phyloP scores from a whole-genome alignment of 2,797 vertebrate genomes.

The Oreochromis mossambicus region DNA sequence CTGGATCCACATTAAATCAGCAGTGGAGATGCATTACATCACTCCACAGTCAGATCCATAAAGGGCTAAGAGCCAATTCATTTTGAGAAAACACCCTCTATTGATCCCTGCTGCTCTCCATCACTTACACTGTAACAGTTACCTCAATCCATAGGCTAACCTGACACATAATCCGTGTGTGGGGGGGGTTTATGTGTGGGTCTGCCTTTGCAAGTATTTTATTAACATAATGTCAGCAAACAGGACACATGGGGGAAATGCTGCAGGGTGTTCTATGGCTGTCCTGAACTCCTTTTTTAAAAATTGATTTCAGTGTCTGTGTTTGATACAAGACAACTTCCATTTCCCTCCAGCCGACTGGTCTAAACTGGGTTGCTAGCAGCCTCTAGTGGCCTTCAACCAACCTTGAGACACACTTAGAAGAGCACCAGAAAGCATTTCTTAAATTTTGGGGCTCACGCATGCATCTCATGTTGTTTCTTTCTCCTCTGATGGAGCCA shows the following conservation, averaged over 20 bases:
- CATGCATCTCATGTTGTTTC: neutral
- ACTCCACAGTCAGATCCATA: constrained; percentile 69
- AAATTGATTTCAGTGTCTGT: constrained; percentile 13
- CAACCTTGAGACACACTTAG: constrained; percentile 18
- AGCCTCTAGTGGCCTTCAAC: constrained; percentile 70
- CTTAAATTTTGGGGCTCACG: neutral
- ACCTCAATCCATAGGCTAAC: constrained; percentile 63
- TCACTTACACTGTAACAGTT: constrained; percentile 69
- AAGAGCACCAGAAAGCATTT: neutral
- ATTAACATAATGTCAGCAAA: constrained; percentile 45
- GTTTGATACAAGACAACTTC: constrained; percentile 1
- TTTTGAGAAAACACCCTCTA: constrained; percentile 73
- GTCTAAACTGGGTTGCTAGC: constrained; percentile 65
- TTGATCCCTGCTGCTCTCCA: constrained; percentile 70
- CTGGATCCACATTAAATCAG: constrained; percentile 66
- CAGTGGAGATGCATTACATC: constrained; percentile 57
- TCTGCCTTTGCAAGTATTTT: neutral
- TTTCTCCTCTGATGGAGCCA: neutral
- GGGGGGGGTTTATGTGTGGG: constrained; percentile 23
- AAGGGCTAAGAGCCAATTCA: constrained; percentile 75
- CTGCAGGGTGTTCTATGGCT: neutral
- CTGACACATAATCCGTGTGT: constrained; percentile 63
- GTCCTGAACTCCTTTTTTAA: neutral
- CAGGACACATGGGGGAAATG: neutral
- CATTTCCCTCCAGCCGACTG: constrained; percentile 10